Conservation (phyloP, 1,140 invertebrate genomes). For the Carcinoscorpius rotundicauda region DNA sequence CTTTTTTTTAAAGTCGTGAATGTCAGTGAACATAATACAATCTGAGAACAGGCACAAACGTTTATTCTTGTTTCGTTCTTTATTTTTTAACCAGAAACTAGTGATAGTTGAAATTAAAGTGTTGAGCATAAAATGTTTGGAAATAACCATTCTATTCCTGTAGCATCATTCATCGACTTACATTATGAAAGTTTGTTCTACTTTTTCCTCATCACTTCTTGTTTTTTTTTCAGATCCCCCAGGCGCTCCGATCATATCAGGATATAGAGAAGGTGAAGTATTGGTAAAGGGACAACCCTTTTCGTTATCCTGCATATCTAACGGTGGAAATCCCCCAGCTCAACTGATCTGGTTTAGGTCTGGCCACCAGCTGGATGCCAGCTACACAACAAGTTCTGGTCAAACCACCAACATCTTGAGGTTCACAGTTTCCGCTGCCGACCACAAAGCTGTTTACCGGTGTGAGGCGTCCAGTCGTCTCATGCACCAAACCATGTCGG, state of each 20-base stretch:
- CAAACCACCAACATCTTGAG: slow-evolving; percentile 75
- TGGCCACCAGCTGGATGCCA: slow-evolving; percentile 62
- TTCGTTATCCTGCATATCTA: slow-evolving; percentile 73
- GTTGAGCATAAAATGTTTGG: too few relatives aligned
- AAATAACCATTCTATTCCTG: too few relatives aligned
- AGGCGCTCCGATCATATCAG: slow-evolving; percentile 79
- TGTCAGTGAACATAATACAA: too few relatives aligned
- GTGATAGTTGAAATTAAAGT: too few relatives aligned
- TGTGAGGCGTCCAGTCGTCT: slow-evolving; percentile 87
- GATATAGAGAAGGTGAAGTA: slow-evolving; percentile 74
- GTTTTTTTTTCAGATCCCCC: slow-evolving; percentile 65
- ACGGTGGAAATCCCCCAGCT: slow-evolving; percentile 88
- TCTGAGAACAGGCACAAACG: too few relatives aligned
- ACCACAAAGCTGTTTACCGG: slow-evolving; percentile 83
- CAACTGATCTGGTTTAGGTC: slow-evolving; percentile 91
- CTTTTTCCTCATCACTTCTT: too few relatives aligned
- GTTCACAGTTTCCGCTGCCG: slow-evolving; percentile 70
- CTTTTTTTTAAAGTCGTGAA: too few relatives aligned
- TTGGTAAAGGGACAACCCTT: slow-evolving; percentile 74
- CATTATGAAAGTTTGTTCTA: too few relatives aligned
- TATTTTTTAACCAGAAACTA: too few relatives aligned
- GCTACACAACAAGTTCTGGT: slow-evolving; percentile 56
- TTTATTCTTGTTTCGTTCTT: too few relatives aligned
- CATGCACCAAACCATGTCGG: slow-evolving; percentile 58
- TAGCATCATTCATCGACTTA: too few relatives aligned